Evolutionary conservation across 2,888 invertebrate species (phyloP).

Genomic region (Eupeodes latifasciatus): DNA sequence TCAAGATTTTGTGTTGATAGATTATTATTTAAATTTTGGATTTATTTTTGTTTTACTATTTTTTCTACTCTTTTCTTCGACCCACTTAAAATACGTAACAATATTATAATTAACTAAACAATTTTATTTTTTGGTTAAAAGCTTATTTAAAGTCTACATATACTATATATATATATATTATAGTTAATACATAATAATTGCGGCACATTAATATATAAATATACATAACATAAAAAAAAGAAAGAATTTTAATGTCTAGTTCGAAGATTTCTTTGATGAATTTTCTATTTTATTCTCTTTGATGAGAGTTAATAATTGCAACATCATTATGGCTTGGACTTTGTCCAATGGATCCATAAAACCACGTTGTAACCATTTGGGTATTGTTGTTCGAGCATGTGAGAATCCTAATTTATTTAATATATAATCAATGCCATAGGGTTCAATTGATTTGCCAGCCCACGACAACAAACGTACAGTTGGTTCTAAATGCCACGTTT

Average conservation of each 20-base stretch:
- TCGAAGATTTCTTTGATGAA: slow-evolving; percentile 75
- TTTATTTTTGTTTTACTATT: not conserved
- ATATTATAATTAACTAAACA: slow-evolving; percentile 65
- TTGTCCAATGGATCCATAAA: slow-evolving; percentile 99
- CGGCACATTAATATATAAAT: slow-evolving; percentile 5
- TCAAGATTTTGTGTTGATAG: not conserved
- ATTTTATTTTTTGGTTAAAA: slow-evolving; percentile 72
- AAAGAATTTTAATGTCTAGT: slow-evolving; percentile 22
- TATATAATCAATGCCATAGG: slow-evolving; percentile 99
- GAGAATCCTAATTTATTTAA: slow-evolving; percentile 98
- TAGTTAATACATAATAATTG: slow-evolving; percentile 40
- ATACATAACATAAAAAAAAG: not conserved
- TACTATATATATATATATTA: too few species aligned
- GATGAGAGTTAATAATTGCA: slow-evolving; percentile 88
- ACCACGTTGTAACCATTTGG: slow-evolving; percentile 99
- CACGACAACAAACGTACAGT: slow-evolving; percentile 93
- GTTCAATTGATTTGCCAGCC: slow-evolving; percentile 98
- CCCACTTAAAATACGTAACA: slow-evolving; percentile 63
- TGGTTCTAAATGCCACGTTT: slow-evolving; percentile 98
- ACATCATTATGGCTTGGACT: slow-evolving; percentile 91
- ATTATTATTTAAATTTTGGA: not conserved
- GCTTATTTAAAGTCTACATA: slow-evolving; percentile 57
- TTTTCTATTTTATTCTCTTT: slow-evolving; percentile 85
- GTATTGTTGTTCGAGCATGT: slow-evolving; percentile 98
- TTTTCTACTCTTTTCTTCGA: not conserved